Evolutionary conservation across 2,797 vertebrate species (phyloP).

Genomic region (Hydrocynus forskahlii): DNA sequence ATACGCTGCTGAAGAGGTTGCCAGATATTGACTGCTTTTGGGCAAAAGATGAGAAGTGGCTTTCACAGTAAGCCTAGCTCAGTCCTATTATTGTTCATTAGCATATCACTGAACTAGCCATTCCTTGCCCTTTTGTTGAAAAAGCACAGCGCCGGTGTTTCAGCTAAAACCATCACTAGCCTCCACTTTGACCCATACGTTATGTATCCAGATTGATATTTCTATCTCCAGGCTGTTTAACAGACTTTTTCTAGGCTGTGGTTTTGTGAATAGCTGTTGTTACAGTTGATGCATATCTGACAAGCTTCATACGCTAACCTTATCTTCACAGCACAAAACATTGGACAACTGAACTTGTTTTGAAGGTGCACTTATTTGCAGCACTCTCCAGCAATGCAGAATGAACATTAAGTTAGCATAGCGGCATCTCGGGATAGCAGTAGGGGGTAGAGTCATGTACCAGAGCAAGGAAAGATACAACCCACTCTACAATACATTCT

Average conservation of each 20-base stretch:
- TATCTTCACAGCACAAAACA: not conserved
- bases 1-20: constrained; percentile 55
- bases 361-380: constrained; percentile 30
- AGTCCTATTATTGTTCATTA: constrained; percentile 27
- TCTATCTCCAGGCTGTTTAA: not conserved
- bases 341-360: constrained; percentile 6
- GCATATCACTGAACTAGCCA: constrained; percentile 27
- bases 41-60: constrained; percentile 64
- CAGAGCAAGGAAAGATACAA: constrained; percentile 11
- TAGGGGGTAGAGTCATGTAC: constrained; percentile 24
- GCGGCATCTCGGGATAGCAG: constrained; percentile 13
- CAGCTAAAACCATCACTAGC: constrained; percentile 14
- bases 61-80: constrained; percentile 8
- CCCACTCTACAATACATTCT: constrained; percentile 1
- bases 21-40: constrained; percentile 72
- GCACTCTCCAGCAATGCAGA: constrained; percentile 5
- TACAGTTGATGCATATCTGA: not conserved
- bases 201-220: constrained; percentile 25
- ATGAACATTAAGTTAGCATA: constrained; percentile 18
- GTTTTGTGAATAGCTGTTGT: not conserved
- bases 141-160: constrained; percentile 33
- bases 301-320: not conserved
- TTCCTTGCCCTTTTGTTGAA: constrained; percentile 15
- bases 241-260: not conserved
- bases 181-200: not conserved